phyloP scores from a whole-genome alignment of 2,888 invertebrate species.

The Ophion slaviceki region DNA sequence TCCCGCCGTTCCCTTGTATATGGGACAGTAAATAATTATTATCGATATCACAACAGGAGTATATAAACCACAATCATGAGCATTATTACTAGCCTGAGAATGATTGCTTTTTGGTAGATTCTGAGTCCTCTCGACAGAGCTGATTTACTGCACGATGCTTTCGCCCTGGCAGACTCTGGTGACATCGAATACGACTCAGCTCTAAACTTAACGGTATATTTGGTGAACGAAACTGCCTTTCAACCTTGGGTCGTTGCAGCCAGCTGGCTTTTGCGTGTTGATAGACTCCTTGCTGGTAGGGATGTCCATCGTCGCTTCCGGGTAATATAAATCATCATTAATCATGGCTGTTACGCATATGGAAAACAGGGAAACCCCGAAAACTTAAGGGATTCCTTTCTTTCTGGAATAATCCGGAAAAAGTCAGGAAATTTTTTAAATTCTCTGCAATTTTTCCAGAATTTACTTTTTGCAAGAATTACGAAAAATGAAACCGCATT shows the following conservation, averaged over 20 bases:
- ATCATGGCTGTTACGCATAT: too few species aligned
- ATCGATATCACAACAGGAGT: background rate
- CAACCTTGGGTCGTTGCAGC: slow-evolving; percentile 70
- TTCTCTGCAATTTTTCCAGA: too few species aligned
- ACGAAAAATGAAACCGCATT: too few species aligned
- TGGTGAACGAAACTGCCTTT: slow-evolving; percentile 64
- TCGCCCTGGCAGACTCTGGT: slow-evolving; percentile 66
- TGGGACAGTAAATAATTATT: background rate
- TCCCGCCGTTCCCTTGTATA: too few species aligned
- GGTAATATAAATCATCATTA: slow-evolving; percentile 46
- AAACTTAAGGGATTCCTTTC: background rate
- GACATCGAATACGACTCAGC: slow-evolving; percentile 57
- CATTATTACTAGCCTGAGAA: background rate
- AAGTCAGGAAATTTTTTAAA: too few species aligned
- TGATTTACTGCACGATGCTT: slow-evolving; percentile 70
- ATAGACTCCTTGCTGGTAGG: slow-evolving; percentile 65
- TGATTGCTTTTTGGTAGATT: slow-evolving; percentile 41
- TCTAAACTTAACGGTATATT: slow-evolving; percentile 68
- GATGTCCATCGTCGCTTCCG: slow-evolving; percentile 61
- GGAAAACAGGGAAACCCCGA: too few species aligned
- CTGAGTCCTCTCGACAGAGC: slow-evolving; percentile 67
- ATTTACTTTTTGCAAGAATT: too few species aligned
- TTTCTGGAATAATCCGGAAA: too few species aligned
- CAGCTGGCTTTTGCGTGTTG: slow-evolving; percentile 68
- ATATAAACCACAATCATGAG: background rate